phyloP scores from a whole-genome alignment of 2,888 invertebrate species.

The Tipula vernalis region DNA sequence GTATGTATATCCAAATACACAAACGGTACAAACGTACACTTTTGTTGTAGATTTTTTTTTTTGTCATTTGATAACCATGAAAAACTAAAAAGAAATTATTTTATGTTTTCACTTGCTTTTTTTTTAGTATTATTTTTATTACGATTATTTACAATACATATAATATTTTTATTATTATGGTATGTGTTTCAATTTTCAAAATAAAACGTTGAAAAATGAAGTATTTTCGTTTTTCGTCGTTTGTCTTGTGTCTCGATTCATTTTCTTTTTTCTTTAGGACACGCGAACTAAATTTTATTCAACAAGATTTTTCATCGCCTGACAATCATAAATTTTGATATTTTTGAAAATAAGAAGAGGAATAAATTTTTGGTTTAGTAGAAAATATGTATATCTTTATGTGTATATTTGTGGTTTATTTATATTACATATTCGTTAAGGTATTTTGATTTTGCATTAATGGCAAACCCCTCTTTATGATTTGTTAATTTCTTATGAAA shows the following conservation, averaged over 20 bases:
- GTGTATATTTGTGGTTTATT: not conserved
- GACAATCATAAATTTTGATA: not conserved
- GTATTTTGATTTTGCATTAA: not conserved
- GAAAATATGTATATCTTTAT: not conserved
- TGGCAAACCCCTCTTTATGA: not conserved
- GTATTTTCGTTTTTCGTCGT: not conserved
- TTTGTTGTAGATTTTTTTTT: not conserved
- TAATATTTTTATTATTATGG: not conserved
- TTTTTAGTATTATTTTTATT: not conserved
- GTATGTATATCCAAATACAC: not conserved
- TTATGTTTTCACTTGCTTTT: not conserved
- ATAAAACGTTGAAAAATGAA: not conserved
- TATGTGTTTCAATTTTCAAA: not conserved
- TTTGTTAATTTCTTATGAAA: not conserved
- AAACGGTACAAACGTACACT: not conserved
- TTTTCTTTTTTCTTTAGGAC: not conserved
- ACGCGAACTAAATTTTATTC: not conserved
- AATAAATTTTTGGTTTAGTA: not conserved
- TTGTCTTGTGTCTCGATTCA: not conserved
- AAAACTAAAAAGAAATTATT: slow-evolving; percentile 1
- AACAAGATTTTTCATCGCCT: slow-evolving; percentile 4
- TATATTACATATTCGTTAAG: not conserved
- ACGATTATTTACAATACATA: not conserved
- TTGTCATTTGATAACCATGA: not conserved
- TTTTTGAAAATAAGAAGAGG: not conserved